Evolutionary conservation across 2,113 vertebrate species (phyloP), one percentile per base, ranked within the genome.

Genomic region (Cygnus atratus): DNA sequence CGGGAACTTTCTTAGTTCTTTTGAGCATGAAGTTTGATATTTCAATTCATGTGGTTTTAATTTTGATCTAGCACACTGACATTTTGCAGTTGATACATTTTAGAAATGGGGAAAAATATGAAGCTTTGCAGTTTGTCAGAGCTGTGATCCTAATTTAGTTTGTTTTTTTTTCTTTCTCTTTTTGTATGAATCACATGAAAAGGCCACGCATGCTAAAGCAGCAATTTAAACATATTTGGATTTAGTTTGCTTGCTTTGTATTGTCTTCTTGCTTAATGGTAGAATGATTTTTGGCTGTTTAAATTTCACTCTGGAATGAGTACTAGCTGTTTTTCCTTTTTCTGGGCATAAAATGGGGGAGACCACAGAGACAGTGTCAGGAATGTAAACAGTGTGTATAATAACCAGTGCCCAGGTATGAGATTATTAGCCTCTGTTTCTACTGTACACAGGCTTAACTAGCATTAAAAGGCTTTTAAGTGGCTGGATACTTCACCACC

Each of bases 251-350:
- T 95, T 94, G 70, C 35, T 93, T 70, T 31, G 13, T 85, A 86
- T 91, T 96, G 84, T 95, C 91, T 90, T 87, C 89, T 93, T 93
- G 61, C 93, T 95, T 95, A 95, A 94, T 0, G 15, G 84, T 86
- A 91, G 80, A 96, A 82, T 90, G 93, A 95, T 84, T 92, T 91
- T 96, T 96, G 92, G 88, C 91, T 95, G 91, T 84, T 97, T 95
- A 92, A 91, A 95, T 96, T 96, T 94, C 84, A 88, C 37, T 82
- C 72, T 96, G 90, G 81, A 96, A 87, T 88, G 65, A 35, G 4
- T 68, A 58, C 31, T 93, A 70, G 43, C 57, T 78, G 71, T 25
- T 94, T 95, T 93, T 83, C 48, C 18, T 62, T 89, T 95, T 90
- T 84, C 75, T 92, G 72, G 61, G 33, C 50, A 91, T 74, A 95